Base-by-base conservation (phyloP, 2,888 invertebrate species). In the Sthenelais limicola region DNA sequence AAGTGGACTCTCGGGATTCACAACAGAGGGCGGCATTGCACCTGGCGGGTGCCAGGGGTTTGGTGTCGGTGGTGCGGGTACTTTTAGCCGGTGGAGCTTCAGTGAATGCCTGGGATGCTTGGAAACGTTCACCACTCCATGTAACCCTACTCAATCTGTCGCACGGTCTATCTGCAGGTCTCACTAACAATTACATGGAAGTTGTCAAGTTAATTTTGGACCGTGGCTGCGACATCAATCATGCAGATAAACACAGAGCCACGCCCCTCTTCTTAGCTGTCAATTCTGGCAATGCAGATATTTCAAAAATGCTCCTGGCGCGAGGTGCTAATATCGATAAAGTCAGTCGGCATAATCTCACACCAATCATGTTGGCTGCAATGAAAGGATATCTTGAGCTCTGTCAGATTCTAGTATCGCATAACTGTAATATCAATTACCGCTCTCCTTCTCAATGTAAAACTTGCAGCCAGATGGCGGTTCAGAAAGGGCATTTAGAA, bases 261-360 rank as follows among this genome's bases (percentile, higher is more conserved):
- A 75, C 75, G 3, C 75, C 75, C 2, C 56, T 75, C 7, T 75
- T 73, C 38, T 51, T 75, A 21, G 71, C 75, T 1, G 75, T 68
- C n/a, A 56, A 54, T 33, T 24, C 30, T n/a, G 75, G 75, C 1
- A 35, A 72, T 28, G 21, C 58, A 38, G 68, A 71, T 18, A 56
- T 75, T 7, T 56, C 67, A 3, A 12, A 62, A 18, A 21, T 73
- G 32, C 32, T 75, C 24, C 35, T 75, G 7, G n/a, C 9, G 28
- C 18, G 49, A 33, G 75, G 75, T 0, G 75, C 75, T 1, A 21
- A 68, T 24, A 48, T 67, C 0, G 68, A 75, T 28, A 32, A 58
- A 15, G 21, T n/a, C 3, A 48, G 73, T 30, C 52, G 75, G 24
- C 75, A 75, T 47, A 51, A 68, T 24, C 71, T 71, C 3, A 73